Conservation (phyloP, 2,797 vertebrate genomes). For the Taeniopygia guttata region DNA sequence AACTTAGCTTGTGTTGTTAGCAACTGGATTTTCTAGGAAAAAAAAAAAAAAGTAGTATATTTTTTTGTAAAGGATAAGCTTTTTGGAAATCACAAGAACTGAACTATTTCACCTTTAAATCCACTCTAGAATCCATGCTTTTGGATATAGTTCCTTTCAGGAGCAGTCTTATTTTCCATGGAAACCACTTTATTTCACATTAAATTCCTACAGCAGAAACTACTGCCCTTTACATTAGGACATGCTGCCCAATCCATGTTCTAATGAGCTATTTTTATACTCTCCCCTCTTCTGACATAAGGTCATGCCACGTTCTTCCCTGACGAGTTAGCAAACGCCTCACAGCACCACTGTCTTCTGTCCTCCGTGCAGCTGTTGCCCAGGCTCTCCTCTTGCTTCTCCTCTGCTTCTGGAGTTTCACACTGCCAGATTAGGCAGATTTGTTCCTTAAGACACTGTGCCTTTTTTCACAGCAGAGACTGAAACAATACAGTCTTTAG, state of each 20-base stretch:
- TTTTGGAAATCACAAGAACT: background rate
- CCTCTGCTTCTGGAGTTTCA: background rate
- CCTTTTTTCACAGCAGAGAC: background rate
- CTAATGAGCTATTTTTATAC: conserved; percentile 50
- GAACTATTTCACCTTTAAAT: background rate
- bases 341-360: background rate
- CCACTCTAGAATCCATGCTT: background rate
- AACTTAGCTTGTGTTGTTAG: background rate
- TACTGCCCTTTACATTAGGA: background rate
- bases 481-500: background rate
- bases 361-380: background rate
- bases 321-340: background rate
- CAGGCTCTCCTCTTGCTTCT: background rate
- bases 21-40: background rate
- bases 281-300: background rate
- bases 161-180: background rate
- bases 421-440: background rate
- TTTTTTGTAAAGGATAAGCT: background rate
- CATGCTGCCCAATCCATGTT: background rate
- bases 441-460: background rate
- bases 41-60: background rate
- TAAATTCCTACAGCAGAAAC: background rate
- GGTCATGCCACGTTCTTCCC: background rate
- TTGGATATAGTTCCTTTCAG: background rate
- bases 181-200: background rate